phyloP scores from a whole-genome alignment of 1,140 invertebrate species.

The Orussus abietinus region DNA sequence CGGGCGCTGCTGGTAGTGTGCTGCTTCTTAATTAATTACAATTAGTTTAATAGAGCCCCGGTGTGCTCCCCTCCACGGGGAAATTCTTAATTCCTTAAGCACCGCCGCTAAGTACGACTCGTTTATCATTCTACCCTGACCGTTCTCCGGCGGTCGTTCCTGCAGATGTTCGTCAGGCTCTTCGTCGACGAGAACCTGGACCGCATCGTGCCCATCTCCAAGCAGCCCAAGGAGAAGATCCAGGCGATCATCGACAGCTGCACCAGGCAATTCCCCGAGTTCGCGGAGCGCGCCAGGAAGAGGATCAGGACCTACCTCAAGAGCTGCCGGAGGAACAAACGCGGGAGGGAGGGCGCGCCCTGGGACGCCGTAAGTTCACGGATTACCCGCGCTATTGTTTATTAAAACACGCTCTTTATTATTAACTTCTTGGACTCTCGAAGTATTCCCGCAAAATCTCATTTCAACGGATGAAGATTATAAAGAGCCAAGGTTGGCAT shows the following conservation, averaged over 20 bases:
- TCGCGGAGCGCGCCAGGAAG: conserved; percentile 89
- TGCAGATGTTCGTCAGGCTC: conserved; percentile 93
- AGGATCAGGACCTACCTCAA: conserved; percentile 93
- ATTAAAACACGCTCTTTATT: too few species aligned
- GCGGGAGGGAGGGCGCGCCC: conserved; percentile 72
- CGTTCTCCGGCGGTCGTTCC: conserved; percentile 30
- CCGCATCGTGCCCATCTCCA: conserved; percentile 93
- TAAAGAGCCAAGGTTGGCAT: too few species aligned
- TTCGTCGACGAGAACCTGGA: conserved; percentile 97
- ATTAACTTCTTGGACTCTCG: too few species aligned
- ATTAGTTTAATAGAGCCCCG: conserved; percentile 46
- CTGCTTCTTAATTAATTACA: conserved; percentile 49
- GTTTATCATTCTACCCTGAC: conserved; percentile 5
- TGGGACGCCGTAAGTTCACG: conserved; percentile 66
- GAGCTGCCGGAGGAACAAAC: conserved; percentile 90
- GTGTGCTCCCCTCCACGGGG: conserved; percentile 21
- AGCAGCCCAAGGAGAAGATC: conserved; percentile 97
- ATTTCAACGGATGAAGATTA: too few species aligned
- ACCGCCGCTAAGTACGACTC: conserved; percentile 5
- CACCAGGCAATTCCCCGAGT: conserved; percentile 94
- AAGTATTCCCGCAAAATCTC: too few species aligned
- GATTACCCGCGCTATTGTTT: too few species aligned
- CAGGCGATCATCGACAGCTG: conserved; percentile 97
- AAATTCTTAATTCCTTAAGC: conserved; percentile 43
- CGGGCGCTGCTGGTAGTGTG: conserved; percentile 13